Conservation (phyloP, 2,888 invertebrate genomes). For the Drosophila antonietae region DNA sequence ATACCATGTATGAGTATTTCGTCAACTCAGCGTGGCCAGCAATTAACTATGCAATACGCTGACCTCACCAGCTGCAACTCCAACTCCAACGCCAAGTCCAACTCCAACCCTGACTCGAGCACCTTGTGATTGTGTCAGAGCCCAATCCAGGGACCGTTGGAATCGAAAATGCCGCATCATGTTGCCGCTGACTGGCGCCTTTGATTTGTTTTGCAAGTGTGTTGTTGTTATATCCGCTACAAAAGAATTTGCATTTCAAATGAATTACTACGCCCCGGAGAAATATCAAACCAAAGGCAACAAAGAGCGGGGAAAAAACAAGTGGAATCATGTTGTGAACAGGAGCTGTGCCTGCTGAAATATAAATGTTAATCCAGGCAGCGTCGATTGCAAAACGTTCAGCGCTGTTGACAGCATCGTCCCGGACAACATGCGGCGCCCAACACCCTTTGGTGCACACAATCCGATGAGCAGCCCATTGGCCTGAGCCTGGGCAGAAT, state of each 20-base stretch:
- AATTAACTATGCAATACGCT: constrained; percentile 80
- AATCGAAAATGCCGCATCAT: constrained; percentile 60
- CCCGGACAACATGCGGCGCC: constrained; percentile 26
- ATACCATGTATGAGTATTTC: constrained; percentile 24
- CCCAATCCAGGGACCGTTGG: background rate
- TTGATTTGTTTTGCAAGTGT: constrained; percentile 73
- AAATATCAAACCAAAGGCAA: constrained; percentile 36
- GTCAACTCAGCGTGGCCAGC: constrained; percentile 70
- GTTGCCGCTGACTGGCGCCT: constrained; percentile 53
- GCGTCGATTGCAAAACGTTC: constrained; percentile 80
- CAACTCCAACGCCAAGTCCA: constrained; percentile 14
- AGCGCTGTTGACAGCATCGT: constrained; percentile 70
- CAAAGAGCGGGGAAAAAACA: constrained; percentile 12
- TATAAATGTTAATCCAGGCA: constrained; percentile 78
- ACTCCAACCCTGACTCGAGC: background rate
- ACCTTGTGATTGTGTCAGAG: background rate
- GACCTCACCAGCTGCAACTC: constrained; percentile 60
- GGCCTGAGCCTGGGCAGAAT: constrained; percentile 54
- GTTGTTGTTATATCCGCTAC: constrained; percentile 72
- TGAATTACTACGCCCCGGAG: constrained; percentile 60
- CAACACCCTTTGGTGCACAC: background rate
- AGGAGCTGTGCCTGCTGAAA: constrained; percentile 56
- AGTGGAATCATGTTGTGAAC: background rate
- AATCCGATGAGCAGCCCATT: constrained; percentile 30
- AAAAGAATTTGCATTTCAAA: constrained; percentile 78